Evolutionary conservation across 2,888 invertebrate species (phyloP).

Genomic region (Cephus rjabovi): DNA sequence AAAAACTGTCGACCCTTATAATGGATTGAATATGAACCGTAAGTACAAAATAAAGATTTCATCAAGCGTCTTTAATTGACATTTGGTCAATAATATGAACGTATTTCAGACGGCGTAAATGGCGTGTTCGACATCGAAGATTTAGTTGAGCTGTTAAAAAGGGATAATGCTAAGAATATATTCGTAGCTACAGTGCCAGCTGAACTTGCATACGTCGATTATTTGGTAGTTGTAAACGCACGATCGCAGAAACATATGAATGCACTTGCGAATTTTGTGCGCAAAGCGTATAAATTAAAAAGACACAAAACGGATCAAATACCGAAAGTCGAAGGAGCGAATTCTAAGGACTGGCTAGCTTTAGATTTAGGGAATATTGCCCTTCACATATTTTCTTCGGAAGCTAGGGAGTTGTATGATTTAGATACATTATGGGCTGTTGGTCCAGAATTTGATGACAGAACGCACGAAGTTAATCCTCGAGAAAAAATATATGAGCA

Average conservation of each 20-base stretch:
- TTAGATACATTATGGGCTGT: conserved; percentile 93
- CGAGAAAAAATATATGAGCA: conserved; percentile 75
- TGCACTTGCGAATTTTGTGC: conserved; percentile 80
- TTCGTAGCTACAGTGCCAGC: conserved; percentile 83
- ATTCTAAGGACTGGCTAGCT: conserved; percentile 87
- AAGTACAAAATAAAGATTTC: conserved; percentile 52
- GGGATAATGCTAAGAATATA: conserved; percentile 83
- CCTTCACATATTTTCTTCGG: conserved; percentile 84
- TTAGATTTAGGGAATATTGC: conserved; percentile 95
- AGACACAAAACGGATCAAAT: conserved; percentile 72
- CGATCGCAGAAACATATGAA: conserved; percentile 80
- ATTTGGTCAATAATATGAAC: background rate
- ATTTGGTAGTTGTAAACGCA: conserved; percentile 84
- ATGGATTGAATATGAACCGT: conserved; percentile 74
- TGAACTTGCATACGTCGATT: conserved; percentile 83
- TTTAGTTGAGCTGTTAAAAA: conserved; percentile 78
- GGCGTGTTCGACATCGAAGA: conserved; percentile 94
- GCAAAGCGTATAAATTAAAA: conserved; percentile 82
- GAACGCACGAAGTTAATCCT: conserved; percentile 73
- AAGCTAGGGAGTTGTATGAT: conserved; percentile 81
- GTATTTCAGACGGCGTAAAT: conserved; percentile 78
- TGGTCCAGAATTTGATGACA: conserved; percentile 83
- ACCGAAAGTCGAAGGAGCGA: conserved; percentile 83
- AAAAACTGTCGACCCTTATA: conserved; percentile 72
- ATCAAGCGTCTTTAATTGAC: conserved; percentile 5